Base-by-base conservation (phyloP, 1,140 invertebrate genomes). In the Zophobas morio region DNA sequence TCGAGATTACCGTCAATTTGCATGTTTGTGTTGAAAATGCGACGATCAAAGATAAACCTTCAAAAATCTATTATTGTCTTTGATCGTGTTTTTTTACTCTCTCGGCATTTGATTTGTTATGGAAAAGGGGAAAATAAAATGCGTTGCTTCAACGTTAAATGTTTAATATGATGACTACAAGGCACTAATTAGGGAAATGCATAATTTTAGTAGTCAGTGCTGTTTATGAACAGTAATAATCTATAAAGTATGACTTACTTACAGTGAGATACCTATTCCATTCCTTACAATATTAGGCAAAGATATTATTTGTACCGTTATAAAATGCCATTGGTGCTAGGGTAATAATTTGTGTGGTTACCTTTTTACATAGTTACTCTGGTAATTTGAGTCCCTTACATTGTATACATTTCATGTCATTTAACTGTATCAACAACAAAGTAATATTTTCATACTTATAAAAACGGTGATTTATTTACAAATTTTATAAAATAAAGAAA, bases 161-260 rank as follows among this genome's bases (percentile, higher is more conserved):
- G 35, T 78, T 75, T 79, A 72, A 57, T 74, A 79, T 57, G 75
- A 33, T 46, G n/a, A 2, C 78, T 79, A 79, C 54, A 79, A 79
- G 78, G 78, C 78, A 79, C 78, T 79, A 79, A 54, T 51, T 78
- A 33, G 74, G 60, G 66, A 76, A 46, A 63, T 73, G 54, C 74
- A 70, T 63, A 66, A 51, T 60, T 74, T 39, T 35, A 78, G 60
- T 78, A 73, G 70, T 77, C 57, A 57, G 51, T 77, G 54, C 51
- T 71, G 36, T 73, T 47, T 57, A 66, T 47, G 71, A 40, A 66
- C 39, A 49, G 53, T 56, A 53, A 37, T 57, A 77, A 60, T 74
- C 32, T 70, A 33, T 20, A 76, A 76, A 39, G 40, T 70, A 60
- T 1, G 60, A 49, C 49, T 6, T 51, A 51, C 20, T 20, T 20